Base-by-base conservation (phyloP, 2,797 vertebrate genomes). In the Sylvia borin region DNA sequence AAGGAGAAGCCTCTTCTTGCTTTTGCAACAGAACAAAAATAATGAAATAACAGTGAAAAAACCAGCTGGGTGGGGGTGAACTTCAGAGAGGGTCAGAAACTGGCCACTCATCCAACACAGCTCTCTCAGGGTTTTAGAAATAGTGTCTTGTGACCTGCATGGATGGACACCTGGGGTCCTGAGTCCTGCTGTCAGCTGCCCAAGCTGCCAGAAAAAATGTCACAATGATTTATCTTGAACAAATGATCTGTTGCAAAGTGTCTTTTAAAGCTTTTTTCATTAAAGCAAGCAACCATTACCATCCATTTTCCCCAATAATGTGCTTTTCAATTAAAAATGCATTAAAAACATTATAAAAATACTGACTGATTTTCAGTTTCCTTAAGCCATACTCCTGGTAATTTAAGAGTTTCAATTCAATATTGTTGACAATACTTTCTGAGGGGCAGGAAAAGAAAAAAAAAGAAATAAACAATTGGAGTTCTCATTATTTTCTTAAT, bases 261-360 rank as follows among this genome's bases (percentile, higher is more conserved):
- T 36, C n/a, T 92, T 76, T 78, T 81, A 86, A 79, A 86, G 85
- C 51, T 86, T 95, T 93, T 90, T 94, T 87, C 91, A 90, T 95
- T 92, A 93, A 94, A 83, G 74, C 80, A 88, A 86, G 64, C 40
- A 94, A 86, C 54, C 79, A 38, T 62, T 70, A 51, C 51, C 87
- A 94, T 95, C 70, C 51, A 84, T 96, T 96, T 96, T 31, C 64
- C 54, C 32, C 74, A 94, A 68, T 84, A 96, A 96, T 86, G 66
- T 66, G 83, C 9, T 95, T 96, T 95, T 95, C 88, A 95, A 92
- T 94, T 96, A 96, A 95, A 95, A 95, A 88, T 76, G 48, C 88
- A 96, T 95, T 83, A 88, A 83, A 96, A 95, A 22, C 50, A 34
- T 92, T 61, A 94, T 40, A 51, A 95, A 94, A 94, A 84, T 95